Evolutionary conservation across 2,888 invertebrate genomes (phyloP).

Genomic region (Zaprionus lineosus): DNA sequence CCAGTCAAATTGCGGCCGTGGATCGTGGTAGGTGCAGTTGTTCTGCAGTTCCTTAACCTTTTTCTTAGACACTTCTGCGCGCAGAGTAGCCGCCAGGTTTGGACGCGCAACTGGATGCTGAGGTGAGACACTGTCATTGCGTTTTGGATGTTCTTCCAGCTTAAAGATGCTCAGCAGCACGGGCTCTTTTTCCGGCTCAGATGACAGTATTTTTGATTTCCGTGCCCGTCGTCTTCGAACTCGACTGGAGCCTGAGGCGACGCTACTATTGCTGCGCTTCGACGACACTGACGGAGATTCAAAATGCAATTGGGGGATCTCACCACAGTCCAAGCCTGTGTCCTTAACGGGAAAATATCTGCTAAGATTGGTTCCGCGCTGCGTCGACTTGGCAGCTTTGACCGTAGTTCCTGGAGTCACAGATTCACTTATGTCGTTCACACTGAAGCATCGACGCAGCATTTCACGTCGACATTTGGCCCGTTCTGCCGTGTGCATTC

Average conservation of each 20-base stretch:
- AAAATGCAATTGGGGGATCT: conserved; percentile 71
- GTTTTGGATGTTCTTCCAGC: conserved; percentile 39
- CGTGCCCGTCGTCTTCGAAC: conserved; percentile 40
- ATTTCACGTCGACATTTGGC: conserved; percentile 60
- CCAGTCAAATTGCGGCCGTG: conserved; percentile 79
- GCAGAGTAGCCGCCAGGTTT: conserved; percentile 82
- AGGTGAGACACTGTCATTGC: conserved; percentile 66
- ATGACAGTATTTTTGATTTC: conserved; percentile 29
- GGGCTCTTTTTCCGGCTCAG: conserved; percentile 7
- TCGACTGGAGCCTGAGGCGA: conserved; percentile 38
- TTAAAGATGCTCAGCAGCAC: conserved; percentile 63
- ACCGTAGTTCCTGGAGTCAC: neutral
- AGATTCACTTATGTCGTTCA: conserved; percentile 67
- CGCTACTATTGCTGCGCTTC: conserved; percentile 58
- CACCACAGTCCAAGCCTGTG: neutral
- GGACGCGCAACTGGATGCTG: conserved; percentile 82
- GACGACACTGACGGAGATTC: conserved; percentile 62
- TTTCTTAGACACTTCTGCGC: conserved; percentile 79
- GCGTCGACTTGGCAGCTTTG: neutral
- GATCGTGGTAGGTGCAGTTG: conserved; percentile 75
- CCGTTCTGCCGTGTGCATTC: conserved; percentile 43
- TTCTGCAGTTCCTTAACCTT: conserved; percentile 78
- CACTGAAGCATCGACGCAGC: conserved; percentile 73
- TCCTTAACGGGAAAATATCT: conserved; percentile 55
- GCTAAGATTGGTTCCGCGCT: conserved; percentile 34